Conservation (phyloP, 2,888 invertebrate species). For the Linhomoeus sp. region DNA sequence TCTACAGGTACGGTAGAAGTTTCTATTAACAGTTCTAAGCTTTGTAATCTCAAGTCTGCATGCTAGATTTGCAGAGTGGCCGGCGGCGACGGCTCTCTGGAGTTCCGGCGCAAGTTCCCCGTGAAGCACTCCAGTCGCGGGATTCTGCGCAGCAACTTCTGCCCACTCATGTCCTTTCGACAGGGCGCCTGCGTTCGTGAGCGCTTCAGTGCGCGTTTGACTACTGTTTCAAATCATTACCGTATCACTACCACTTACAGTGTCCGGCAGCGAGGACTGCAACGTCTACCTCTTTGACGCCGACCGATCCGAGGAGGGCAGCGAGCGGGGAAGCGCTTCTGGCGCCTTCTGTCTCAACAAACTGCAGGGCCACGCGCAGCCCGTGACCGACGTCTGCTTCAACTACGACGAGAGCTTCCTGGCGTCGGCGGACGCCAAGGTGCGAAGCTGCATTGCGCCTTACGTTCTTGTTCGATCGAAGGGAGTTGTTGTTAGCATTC, state of each 20-base stretch:
- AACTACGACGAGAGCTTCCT: conserved; percentile 68
- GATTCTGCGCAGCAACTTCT: conserved; percentile 50
- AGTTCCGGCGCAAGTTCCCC: conserved; percentile 45
- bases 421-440: conserved; percentile 52
- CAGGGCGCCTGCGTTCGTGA: conserved; percentile 55
- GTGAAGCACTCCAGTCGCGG: conserved; percentile 41
- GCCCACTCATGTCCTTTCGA: conserved; percentile 57
- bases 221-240: background rate
- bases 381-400: conserved; percentile 60
- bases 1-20: conserved; percentile 38
- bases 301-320: too few species aligned
- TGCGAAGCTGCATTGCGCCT: too few species aligned
- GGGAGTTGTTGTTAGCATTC: too few species aligned
- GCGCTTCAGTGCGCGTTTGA: conserved; percentile 6
- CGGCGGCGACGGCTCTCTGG: conserved; percentile 46
- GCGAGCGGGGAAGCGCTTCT: conserved; percentile 17
- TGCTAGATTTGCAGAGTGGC: conserved; percentile 34
- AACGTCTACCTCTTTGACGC: conserved; percentile 57
- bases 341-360: conserved; percentile 37
- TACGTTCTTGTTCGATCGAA: too few species aligned
- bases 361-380: conserved; percentile 55
- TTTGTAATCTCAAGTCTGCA: background rate
- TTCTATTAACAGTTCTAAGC: background rate
- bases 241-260: conserved; percentile 25
- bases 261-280: conserved; percentile 56